Conservation (phyloP, 2,888 invertebrate genomes). For the Priocnemis perturbator region DNA sequence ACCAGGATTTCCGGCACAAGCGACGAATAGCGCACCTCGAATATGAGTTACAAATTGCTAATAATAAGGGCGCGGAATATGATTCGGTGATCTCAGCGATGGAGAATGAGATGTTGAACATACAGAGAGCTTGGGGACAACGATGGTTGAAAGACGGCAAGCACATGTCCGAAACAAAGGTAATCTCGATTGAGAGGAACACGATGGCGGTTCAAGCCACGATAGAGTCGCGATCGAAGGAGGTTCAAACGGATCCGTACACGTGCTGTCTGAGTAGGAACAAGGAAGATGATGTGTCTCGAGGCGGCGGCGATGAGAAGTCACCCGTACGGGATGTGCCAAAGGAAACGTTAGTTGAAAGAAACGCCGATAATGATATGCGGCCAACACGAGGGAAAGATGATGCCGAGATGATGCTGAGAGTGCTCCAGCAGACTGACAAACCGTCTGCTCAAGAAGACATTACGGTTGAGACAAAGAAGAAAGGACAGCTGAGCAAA, state of each 20-base stretch:
- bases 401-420: background rate
- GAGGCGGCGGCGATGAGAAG: too few species aligned
- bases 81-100: conserved; percentile 57
- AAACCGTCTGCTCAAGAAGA: too few species aligned
- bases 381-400: background rate
- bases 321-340: too few species aligned
- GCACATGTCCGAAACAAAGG: conserved; percentile 29
- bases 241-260: conserved; percentile 57
- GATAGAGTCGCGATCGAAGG: conserved; percentile 40
- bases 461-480: background rate
- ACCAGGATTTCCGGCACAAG: conserved; percentile 67
- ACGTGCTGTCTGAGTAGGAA: conserved; percentile 42
- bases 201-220: conserved; percentile 46
- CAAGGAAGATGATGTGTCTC: too few species aligned
- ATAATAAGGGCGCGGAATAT: conserved; percentile 54
- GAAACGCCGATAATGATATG: too few species aligned
- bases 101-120: conserved; percentile 63
- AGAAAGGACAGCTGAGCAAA: conserved; percentile 5
- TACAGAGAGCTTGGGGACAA: conserved; percentile 62
- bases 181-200: conserved; percentile 29
- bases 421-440: too few species aligned
- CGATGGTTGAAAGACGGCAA: conserved; percentile 19
- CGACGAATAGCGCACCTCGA: conserved; percentile 64
- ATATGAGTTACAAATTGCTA: conserved; percentile 57
- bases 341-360: too few species aligned